Base-by-base conservation (phyloP, 2,888 invertebrate species). In the Trisateles emortualis region DNA sequence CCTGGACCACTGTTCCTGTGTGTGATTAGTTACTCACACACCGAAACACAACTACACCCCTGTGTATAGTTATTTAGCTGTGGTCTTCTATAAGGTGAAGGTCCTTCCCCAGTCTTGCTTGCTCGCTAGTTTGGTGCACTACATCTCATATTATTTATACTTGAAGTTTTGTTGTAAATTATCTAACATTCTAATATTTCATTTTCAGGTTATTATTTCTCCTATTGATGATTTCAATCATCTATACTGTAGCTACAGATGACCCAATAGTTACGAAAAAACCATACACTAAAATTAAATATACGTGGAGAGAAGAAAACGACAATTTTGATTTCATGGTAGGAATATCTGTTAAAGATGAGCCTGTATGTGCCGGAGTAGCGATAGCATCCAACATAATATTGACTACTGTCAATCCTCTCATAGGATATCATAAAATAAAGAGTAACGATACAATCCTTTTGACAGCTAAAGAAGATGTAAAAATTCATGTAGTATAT, bases 291-390 rank as follows among this genome's bases (percentile, higher is more conserved):
- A 4, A 26, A 4, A 26, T 26, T 8, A 26, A 26, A 26, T 26
- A 26, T 8, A 3, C 8, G 9, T 26, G 26, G 26, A 3, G 26
- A 26, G 26, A 26, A 8, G 26, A 26, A 26, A 26, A 26, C 26
- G 26, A 26, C 9, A 26, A 26, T 26, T 26, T 26, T 6, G 26
- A 26, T 26, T 26, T 26, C 26, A 26, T 26, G 1, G 26, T 26
- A 26, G 32, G 44, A 60, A 38, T 48, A 26, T 26, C 26, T 8
- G 8, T 26, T 1, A 8, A 8, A 8, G 26, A 26, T 8, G 3
- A 8, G 3, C 26, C 26, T 8, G 8, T 26, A 8, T 26, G 26
- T 8, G 26, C 26, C 3, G 26, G 26, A 26, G 26, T 26, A 1
- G 26, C 8, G 26, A 6, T 26, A 26, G 8, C 3, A 1, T 6